Conservation (phyloP, 1,140 invertebrate genomes). For the Diachasmimorpha longicaudata region DNA sequence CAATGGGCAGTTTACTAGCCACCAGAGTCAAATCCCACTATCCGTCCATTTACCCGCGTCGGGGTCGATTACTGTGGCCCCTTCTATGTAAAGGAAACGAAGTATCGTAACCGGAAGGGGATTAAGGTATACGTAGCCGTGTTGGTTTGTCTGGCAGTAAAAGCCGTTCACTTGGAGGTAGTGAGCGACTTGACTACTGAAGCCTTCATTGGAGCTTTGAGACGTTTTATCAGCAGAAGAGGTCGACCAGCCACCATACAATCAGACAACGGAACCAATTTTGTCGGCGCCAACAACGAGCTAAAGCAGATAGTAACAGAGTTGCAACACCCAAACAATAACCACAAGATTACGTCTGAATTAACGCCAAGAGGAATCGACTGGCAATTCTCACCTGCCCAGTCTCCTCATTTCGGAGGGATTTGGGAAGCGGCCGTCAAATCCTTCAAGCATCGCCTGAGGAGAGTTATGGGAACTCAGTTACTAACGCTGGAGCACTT, state of each 20-base stretch:
- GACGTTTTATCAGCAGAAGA: not conserved
- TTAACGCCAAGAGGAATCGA: not conserved
- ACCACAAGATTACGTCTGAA: not conserved
- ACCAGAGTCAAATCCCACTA: too few species aligned
- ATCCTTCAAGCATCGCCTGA: not conserved
- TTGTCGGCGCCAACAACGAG: not conserved
- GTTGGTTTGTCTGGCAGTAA: too few species aligned
- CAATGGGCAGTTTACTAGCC: too few species aligned
- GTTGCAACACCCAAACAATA: not conserved
- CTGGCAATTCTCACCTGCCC: not conserved
- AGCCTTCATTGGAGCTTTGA: too few species aligned
- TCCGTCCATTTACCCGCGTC: too few species aligned
- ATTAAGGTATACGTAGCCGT: too few species aligned
- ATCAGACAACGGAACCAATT: not conserved
- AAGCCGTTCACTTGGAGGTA: too few species aligned
- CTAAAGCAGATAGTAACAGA: not conserved
- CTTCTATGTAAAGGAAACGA: too few species aligned
- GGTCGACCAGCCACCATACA: slow-evolving; percentile 16
- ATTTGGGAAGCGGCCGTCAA: not conserved
- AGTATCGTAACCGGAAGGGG: too few species aligned
- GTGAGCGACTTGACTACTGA: too few species aligned
- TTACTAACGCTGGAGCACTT: not conserved
- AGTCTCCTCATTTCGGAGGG: not conserved
- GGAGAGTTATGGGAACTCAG: not conserved
- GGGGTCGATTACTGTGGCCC: too few species aligned